Conservation (phyloP, 1,140 invertebrate species). For the Proales similis region DNA sequence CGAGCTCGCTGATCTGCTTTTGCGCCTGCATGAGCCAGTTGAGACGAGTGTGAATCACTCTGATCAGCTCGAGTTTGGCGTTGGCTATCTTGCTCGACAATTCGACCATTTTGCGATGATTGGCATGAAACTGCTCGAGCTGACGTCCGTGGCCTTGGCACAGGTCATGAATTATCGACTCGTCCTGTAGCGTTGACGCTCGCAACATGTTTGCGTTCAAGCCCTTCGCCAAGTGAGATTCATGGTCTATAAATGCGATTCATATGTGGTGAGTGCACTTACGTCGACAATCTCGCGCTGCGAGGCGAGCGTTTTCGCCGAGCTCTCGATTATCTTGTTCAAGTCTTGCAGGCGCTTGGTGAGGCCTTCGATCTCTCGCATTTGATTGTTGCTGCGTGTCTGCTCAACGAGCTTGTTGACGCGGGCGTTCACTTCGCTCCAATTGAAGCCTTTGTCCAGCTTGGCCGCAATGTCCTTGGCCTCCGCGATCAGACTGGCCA, state of each 20-base stretch:
- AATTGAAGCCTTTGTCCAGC: conserved; percentile 27
- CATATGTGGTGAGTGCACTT: neutral
- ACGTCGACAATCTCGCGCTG: conserved; percentile 31
- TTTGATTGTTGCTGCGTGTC: conserved; percentile 2
- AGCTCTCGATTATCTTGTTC: conserved; percentile 9
- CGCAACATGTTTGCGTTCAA: conserved; percentile 14
- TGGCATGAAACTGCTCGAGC: conserved; percentile 17
- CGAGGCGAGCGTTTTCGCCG: neutral
- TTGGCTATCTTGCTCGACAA: conserved; percentile 17
- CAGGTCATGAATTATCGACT: conserved; percentile 22
- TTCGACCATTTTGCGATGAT: conserved; percentile 24
- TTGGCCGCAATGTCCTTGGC: conserved; percentile 15
- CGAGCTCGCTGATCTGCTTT: conserved; percentile 17
- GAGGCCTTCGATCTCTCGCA: conserved; percentile 24
- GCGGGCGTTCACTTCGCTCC: conserved; percentile 2
- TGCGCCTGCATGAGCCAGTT: conserved; percentile 30
- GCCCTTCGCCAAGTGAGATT: conserved; percentile 15
- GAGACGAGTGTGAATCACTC: conserved; percentile 22
- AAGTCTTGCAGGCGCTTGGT: conserved; percentile 25
- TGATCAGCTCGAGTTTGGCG: conserved; percentile 30
- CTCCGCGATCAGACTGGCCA: neutral
- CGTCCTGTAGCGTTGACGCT: conserved; percentile 13
- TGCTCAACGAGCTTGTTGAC: conserved; percentile 21
- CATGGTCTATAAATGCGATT: neutral
- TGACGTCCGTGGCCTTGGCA: conserved; percentile 19